These are phyloP conservation scores for Stichodactyla mertensii DNA, from an alignment of 64 coral and sea anemone species.

Conservation along the genomic window DNA sequence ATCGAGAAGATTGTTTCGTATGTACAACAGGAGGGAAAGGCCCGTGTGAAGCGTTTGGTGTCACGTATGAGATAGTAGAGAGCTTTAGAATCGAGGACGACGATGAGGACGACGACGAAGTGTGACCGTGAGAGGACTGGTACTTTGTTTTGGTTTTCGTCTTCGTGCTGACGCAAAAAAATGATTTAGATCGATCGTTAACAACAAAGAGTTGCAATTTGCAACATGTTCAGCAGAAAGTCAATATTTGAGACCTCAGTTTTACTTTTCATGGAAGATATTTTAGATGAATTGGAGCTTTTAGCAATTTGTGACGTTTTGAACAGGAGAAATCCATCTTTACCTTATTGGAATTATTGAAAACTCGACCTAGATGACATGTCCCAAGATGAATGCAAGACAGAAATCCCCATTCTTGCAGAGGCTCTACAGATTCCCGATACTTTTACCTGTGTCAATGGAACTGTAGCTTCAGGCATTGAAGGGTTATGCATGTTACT, in stretches of 20 bases:
- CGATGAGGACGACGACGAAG: conserved; percentile 18
- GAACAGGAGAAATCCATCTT: conserved; percentile 29
- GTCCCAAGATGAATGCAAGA: conserved; percentile 9
- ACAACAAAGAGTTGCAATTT: too few relatives aligned
- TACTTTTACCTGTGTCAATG: conserved; percentile 19
- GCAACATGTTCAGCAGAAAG: conserved; percentile 15
- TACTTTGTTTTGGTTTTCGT: not conserved
- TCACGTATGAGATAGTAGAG: too few relatives aligned
- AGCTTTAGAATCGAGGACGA: not conserved
- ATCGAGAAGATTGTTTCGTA: too few relatives aligned
- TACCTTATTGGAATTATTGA: conserved; percentile 41
- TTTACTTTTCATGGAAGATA: conserved; percentile 28
- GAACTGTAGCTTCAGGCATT: conserved; percentile 36
- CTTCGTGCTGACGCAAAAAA: not conserved
- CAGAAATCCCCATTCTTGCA: conserved; percentile 10
- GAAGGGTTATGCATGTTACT: conserved; percentile 21
- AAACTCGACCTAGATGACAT: conserved; percentile 20
- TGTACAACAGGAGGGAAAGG: too few relatives aligned
- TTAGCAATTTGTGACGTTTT: conserved; percentile 21
- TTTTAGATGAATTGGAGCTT: conserved; percentile 32
- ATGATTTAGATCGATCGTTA: not conserved
- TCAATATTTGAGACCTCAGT: conserved; percentile 10
- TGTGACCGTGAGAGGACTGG: conserved; percentile 11
- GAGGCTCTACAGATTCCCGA: conserved; percentile 11
- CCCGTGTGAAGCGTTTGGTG: too few relatives aligned